Percentiles rank a stretch among this genome's conserved stretches.
These are phyloP conservation scores for Nemopilema nomurai DNA, from an alignment of 30 jellyfish, hydroid and myxozoan genomes.

Conservation along the genomic window DNA sequence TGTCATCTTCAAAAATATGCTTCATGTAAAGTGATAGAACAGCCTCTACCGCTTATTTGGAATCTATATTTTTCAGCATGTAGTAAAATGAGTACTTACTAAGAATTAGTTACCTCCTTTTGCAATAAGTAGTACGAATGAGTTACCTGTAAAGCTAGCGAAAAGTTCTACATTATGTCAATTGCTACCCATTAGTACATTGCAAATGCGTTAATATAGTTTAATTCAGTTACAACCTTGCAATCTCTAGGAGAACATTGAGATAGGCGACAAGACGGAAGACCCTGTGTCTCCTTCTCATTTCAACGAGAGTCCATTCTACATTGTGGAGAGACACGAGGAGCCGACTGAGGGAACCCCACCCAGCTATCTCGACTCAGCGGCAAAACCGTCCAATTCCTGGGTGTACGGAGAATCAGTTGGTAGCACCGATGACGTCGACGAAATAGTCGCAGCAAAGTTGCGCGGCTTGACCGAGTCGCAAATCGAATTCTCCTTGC, in stretches of 20 bases:
- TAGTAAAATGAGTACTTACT: no score
- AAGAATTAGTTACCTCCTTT: not conserved
- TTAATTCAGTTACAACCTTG: no score
- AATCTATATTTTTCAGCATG: no score
- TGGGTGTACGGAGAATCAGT: slow-evolving; percentile 66
- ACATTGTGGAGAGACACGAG: slow-evolving; percentile 58
- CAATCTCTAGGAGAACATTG: slow-evolving; percentile 41
- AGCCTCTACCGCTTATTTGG: no score
- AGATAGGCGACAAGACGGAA: not conserved
- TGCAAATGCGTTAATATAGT: no score
- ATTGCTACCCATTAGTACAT: no score
- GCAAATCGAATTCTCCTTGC: not conserved
- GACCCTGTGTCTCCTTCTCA: not conserved
- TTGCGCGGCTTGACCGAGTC: not conserved
- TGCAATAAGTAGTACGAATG: not conserved
- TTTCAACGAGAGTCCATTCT: slow-evolving; percentile 29
- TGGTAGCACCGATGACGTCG: slow-evolving; percentile 33
- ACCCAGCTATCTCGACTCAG: slow-evolving; percentile 8
- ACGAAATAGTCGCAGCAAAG: slow-evolving; percentile 30
- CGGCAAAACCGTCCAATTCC: slow-evolving; percentile 21
- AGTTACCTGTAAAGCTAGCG: not conserved
- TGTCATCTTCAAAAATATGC: not conserved
- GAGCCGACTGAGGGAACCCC: slow-evolving; percentile 11
- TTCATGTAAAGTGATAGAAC: no score
- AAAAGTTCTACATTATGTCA: no score